Base-by-base conservation (phyloP, 2,797 vertebrate genomes). In the Argentina silus region DNA sequence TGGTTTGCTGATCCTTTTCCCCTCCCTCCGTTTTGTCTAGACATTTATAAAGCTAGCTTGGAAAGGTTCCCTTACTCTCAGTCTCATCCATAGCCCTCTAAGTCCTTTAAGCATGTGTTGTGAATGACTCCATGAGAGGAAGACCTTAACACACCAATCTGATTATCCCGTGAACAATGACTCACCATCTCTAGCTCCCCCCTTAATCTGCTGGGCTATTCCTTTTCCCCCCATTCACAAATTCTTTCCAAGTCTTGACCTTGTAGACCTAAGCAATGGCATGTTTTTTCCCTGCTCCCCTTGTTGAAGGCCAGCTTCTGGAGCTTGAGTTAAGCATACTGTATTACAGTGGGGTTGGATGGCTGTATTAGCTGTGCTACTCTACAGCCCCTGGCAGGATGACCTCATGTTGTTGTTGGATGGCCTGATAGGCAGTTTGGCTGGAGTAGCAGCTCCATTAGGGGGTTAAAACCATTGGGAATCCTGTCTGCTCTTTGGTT, bases 351-450 rank as follows among this genome's bases (percentile, higher is more conserved):
- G 86, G 78, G 84, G 85, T 78, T 53, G 14, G 23, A 67, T 44
- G 69, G 81, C 78, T 80, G 70, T 74, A 83, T 87, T 82, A 86
- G 78, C 82, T 85, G 72, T 83, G 75, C 81, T 82, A 73, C 69
- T 62, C 82, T 57, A 44, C 7, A 81, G 76, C 83, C 85, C 76
- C 69, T 81, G 77, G 85, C 71, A 6, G 64, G 67, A 82, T 85
- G 80, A 91, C 78, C 82, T 87, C 85, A 88, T 90, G 81, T 75
- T 90, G 78, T 75, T 81, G 84, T 89, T 93, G 86, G 84, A 91
- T 23, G 3, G 8, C 21, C 66, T 65, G 69, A 85, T 66, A 74
- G 86, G 78, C 68, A 59, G 61, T 84, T 92, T 89, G 85, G 85
- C 70, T 82, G 73, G 87, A 89, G 86, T 72, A 15, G 70, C 62